A percentile compares a stretch with the other conserved stretches of the same genome.
These are phyloP conservation scores for Protomyctophum bolini DNA, from an alignment of 2,113 vertebrate species.

Conservation along the genomic window DNA sequence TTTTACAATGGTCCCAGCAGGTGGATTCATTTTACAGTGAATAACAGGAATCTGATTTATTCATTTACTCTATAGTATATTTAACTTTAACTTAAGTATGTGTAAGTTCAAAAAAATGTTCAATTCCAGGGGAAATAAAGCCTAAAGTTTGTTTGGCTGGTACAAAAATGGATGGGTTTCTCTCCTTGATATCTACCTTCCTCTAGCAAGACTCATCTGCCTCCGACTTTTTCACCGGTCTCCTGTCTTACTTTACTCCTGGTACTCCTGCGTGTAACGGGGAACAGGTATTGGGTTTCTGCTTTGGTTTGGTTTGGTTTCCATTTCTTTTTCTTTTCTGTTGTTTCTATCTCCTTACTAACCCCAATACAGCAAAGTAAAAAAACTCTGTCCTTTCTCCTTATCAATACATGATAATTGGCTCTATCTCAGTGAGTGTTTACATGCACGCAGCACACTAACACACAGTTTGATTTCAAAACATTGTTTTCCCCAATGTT, in stretches of 20 bases:
- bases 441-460: no score
- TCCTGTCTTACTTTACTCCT: slow-evolving; percentile 67
- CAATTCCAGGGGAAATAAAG: no score
- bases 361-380: no score
- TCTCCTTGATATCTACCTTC: slow-evolving; percentile 46
- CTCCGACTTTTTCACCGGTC: slow-evolving; percentile 55
- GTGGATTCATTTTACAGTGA: neutral
- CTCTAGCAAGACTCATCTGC: slow-evolving; percentile 63
- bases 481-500: no score
- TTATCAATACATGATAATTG: no score
- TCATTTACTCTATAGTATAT: no score
- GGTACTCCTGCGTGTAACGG: slow-evolving; percentile 52
- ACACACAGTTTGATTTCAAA: no score
- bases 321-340: neutral
- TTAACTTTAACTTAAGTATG: no score
- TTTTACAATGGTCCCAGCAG: neutral
- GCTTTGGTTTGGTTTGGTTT: slow-evolving; percentile 28
- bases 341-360: neutral
- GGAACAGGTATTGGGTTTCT: slow-evolving; percentile 56
- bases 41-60: neutral
- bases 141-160: neutral
- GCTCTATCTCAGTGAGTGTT: no score
- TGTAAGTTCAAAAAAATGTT: no score
- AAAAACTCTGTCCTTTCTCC: no score
- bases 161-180: slow-evolving; percentile 14